Evolutionary conservation across 1,140 invertebrate species (phyloP), one percentile per base, ranked within the genome.

Genomic region (Caenorhabditis briggsae): DNA sequence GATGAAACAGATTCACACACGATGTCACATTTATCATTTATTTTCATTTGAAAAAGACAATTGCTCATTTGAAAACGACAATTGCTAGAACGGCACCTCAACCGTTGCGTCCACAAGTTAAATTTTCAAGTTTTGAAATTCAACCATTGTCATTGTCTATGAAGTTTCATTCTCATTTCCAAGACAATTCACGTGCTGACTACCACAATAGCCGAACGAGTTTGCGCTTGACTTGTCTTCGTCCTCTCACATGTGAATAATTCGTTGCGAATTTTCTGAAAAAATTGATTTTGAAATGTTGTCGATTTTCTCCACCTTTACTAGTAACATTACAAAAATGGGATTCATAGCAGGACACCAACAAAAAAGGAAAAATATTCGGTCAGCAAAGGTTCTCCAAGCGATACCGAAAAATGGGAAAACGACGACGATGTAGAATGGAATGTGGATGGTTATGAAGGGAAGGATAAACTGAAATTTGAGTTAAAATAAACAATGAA

Each of bases 191-290:
- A 61, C 59, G 25, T 23, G 14, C 59, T 61, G 23, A 61, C 25
- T 25, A 61, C 59, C 0, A 61, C 3, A 20, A n/a, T 9, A 25
- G 25, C 25, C 9, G 59, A 61, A 11, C 59, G 18, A 11, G 59
- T 61, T 25, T 61, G 59, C 7, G 59, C n/a, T 61, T 61, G 59
- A 61, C 59, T 61, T 25, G 7, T 25, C n/a, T 61, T 61, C 14
- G 1, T 25, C 5, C 9, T 25, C 11, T 61, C 18, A 61, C 59
- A 61, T 14, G 59, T 20, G 5, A 61, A 61, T 11, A 61, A 23
- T 25, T 61, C 59, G 20, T 61, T 61, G 20, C 59, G 59, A 20
- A 61, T 61, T 61, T 61, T 61, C 59, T 61, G 59, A 61, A 61
- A 58, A 33, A 33, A 2, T 8, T 8, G 9, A 8, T 14, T 16